phyloP scores from a whole-genome alignment of 2,797 vertebrate species.

The Hydrophis major region DNA sequence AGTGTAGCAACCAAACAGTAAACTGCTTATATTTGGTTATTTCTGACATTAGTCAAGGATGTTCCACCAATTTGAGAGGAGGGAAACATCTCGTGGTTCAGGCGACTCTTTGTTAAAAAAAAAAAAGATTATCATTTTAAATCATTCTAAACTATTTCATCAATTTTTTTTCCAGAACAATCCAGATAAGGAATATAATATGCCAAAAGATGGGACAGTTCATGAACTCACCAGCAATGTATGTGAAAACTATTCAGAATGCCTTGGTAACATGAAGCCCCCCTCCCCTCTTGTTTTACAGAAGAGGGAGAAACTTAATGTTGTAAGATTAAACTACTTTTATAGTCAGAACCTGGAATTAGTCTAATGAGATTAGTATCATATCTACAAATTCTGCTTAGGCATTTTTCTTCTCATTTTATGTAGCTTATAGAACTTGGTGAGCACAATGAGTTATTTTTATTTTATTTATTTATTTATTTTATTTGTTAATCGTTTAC shows the following conservation, averaged over 20 bases:
- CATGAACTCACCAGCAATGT: conserved; percentile 97
- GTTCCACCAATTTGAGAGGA: background rate
- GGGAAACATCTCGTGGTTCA: background rate
- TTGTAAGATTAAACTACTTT: conserved; percentile 15
- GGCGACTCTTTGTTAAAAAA: background rate
- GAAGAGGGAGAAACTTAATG: background rate
- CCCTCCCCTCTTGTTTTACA: background rate
- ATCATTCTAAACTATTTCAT: background rate
- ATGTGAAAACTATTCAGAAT: conserved; percentile 56
- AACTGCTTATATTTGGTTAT: background rate
- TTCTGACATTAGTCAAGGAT: background rate
- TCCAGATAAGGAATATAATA: conserved; percentile 97
- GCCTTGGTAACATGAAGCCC: conserved; percentile 7
- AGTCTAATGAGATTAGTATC: background rate
- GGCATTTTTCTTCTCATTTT: background rate
- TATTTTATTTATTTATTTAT: too few relatives aligned
- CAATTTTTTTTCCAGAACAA: conserved; percentile 79
- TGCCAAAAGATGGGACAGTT: conserved; percentile 97
- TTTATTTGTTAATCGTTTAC: too few relatives aligned
- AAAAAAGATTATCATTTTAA: background rate
- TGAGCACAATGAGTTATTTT: too few relatives aligned
- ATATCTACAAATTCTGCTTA: background rate
- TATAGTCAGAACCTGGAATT: background rate
- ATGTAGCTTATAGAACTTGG: background rate
- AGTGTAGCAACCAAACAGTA: background rate